A percentile compares a stretch with the other conserved stretches of the same genome.
Conservation (phyloP, 2,113 vertebrate genomes). For the Pseudopipra pipra region DNA sequence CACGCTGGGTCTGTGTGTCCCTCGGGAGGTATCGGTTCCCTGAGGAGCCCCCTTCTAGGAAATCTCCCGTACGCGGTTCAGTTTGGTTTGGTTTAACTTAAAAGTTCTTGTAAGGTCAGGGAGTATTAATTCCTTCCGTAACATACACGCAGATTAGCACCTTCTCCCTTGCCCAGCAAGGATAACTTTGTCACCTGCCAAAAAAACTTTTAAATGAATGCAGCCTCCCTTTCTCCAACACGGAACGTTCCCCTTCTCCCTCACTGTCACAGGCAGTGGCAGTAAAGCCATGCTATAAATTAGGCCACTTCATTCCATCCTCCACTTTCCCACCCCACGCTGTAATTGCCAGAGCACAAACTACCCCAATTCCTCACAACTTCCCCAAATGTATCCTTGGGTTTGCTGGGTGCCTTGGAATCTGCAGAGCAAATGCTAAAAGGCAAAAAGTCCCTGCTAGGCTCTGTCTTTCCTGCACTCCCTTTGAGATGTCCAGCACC, state of each 20-base stretch:
- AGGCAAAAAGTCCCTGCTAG: neutral
- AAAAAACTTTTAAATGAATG: neutral
- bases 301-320: neutral
- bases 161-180: neutral
- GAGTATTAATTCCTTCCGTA: neutral
- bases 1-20: neutral
- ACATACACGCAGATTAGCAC: neutral
- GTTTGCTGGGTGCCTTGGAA: neutral
- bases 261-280: neutral
- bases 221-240: neutral
- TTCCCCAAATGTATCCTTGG: neutral
- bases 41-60: neutral
- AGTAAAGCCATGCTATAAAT: neutral
- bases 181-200: neutral
- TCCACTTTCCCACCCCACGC: fast-evolving
- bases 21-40: neutral
- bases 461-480: fast-evolving
- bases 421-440: neutral
- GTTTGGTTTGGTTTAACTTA: neutral
- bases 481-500: neutral
- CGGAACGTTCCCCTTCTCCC: neutral
- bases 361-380: neutral
- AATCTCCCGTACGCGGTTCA: fast-evolving
- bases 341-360: fast-evolving
- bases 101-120: neutral